Percentiles rank a stretch among this genome's conserved stretches.
phyloP scores from a whole-genome alignment of 1,140 invertebrate species.

The Drosophila bifasciata region DNA sequence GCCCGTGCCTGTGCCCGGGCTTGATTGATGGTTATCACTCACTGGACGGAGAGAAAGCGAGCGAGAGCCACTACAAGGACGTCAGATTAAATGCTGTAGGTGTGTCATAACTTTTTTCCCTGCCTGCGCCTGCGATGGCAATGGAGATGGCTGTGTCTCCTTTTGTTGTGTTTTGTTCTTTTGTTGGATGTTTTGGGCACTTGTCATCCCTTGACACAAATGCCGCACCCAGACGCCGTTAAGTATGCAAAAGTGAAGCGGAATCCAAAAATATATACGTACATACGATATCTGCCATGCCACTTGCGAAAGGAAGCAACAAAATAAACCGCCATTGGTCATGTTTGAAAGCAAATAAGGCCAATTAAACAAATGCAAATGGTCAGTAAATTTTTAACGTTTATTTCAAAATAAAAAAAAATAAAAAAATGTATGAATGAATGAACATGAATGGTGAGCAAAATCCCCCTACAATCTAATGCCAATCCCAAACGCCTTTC shows the following conservation, averaged over 20 bases:
- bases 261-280: constrained; percentile 43
- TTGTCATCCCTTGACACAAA: constrained; percentile 54
- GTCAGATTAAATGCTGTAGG: constrained; percentile 79
- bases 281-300: constrained; percentile 42
- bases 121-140: constrained; percentile 6
- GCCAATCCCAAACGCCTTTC: not conserved
- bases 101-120: constrained; percentile 76
- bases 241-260: constrained; percentile 38
- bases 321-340: constrained; percentile 51
- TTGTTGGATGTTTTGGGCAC: constrained; percentile 57
- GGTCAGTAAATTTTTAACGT: constrained; percentile 9
- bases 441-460: constrained; percentile 3
- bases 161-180: constrained; percentile 68
- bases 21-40: constrained; percentile 83
- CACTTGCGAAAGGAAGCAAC: constrained; percentile 19
- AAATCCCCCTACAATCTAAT: not conserved
- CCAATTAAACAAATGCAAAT: constrained; percentile 79
- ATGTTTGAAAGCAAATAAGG: constrained; percentile 76
- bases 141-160: not conserved
- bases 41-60: constrained; percentile 48
- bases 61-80: constrained; percentile 59
- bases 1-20: constrained; percentile 13
- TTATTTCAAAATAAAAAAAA: not conserved
- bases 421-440: not conserved
- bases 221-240: constrained; percentile 33